These are phyloP conservation scores for Neogale vison DNA, from an alignment of 2,113 vertebrate genomes.

Conservation along the genomic window DNA sequence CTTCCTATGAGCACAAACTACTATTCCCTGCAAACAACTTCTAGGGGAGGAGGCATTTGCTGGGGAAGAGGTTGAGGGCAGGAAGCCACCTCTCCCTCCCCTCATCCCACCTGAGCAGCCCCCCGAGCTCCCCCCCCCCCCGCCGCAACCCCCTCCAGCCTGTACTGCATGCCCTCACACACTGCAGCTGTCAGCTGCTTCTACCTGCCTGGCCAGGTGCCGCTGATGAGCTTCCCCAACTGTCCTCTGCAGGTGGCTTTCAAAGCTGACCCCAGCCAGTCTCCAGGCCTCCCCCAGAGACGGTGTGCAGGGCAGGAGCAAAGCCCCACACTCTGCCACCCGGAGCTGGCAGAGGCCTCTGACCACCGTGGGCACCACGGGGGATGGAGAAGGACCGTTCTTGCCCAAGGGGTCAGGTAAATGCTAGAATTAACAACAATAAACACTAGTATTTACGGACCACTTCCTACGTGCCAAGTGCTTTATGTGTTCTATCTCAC, in stretches of 20 bases:
- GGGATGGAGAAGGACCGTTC: background rate
- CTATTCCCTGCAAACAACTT: background rate
- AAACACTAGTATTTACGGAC: background rate
- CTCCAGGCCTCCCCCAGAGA: background rate
- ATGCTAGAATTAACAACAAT: background rate
- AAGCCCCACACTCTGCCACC: background rate
- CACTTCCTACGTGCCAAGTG: background rate
- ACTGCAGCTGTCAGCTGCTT: background rate
- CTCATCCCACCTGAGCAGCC: accelerated
- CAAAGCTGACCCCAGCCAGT: background rate
- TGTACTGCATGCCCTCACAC: background rate
- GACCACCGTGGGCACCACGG: background rate
- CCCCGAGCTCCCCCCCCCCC: background rate
- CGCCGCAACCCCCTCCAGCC: background rate
- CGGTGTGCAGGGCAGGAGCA: background rate
- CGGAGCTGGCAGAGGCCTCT: background rate
- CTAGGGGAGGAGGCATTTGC: background rate
- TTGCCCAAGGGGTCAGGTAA: background rate
- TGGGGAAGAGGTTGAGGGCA: background rate
- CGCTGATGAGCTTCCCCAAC: accelerated
- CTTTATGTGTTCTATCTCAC: background rate
- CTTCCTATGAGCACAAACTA: background rate
- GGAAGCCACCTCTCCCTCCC: background rate
- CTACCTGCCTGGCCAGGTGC: accelerated
- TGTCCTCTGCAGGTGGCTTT: background rate